phyloP scores from a whole-genome alignment of 2,113 vertebrate genomes.

The Phrynosoma platyrhinos region DNA sequence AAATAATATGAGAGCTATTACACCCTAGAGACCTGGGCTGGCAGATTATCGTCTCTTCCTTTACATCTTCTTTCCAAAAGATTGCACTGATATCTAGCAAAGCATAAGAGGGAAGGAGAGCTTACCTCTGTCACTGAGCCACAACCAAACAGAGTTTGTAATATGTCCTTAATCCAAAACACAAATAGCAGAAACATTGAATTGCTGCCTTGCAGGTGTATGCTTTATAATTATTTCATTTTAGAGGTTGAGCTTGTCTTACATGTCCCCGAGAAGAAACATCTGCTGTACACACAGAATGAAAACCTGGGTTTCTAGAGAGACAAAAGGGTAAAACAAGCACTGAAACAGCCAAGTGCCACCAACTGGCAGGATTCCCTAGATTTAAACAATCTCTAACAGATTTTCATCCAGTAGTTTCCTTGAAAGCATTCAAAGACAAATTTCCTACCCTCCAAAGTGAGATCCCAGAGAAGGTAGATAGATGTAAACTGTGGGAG shows the following conservation, averaged over 20 bases:
- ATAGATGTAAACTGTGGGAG: neutral
- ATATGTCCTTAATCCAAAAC: neutral
- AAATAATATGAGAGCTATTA: constrained; percentile 48
- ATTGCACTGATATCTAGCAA: constrained; percentile 23
- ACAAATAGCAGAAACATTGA: constrained; percentile 23
- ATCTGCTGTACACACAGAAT: neutral
- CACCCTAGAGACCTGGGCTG: constrained; percentile 50
- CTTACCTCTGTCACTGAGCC: neutral
- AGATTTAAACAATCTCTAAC: neutral
- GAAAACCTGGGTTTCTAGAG: neutral
- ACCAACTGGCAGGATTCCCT: neutral
- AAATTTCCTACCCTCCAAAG: neutral
- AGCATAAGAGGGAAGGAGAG: neutral
- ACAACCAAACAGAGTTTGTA: constrained; percentile 34
- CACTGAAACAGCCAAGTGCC: neutral
- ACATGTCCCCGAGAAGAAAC: neutral
- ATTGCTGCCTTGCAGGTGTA: neutral
- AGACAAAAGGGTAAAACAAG: neutral
- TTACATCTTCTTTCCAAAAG: constrained; percentile 40
- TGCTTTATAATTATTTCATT: neutral
- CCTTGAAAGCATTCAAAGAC: neutral
- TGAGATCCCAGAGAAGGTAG: neutral
- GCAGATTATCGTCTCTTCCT: constrained; percentile 30
- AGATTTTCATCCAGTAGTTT: neutral
- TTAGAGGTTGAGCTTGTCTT: neutral